Evolutionary conservation across 2,113 vertebrate genomes (phyloP).

Genomic region (Eptatretus burgeri): DNA sequence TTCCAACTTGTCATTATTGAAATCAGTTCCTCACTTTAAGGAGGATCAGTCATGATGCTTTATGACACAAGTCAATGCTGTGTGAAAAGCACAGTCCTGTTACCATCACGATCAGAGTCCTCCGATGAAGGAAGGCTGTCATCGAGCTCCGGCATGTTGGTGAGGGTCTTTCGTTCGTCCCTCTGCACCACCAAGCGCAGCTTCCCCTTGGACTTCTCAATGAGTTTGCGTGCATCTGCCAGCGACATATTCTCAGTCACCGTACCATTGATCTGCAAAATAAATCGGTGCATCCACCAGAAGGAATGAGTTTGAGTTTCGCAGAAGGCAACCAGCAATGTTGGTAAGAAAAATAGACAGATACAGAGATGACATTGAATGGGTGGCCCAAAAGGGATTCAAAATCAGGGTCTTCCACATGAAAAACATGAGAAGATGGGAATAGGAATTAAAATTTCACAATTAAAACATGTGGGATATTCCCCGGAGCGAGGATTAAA

Average conservation of each 20-base stretch:
- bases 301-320: conserved; percentile 3
- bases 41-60: too few relatives aligned
- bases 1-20: too few relatives aligned
- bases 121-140: conserved; percentile 92
- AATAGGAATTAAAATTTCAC: too few relatives aligned
- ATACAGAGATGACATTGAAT: background rate
- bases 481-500: too few relatives aligned
- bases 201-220: conserved; percentile 96
- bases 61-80: too few relatives aligned
- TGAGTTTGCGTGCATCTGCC: conserved; percentile 91
- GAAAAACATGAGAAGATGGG: too few relatives aligned
- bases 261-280: conserved; percentile 70
- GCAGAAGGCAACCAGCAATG: background rate
- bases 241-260: conserved; percentile 97
- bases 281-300: background rate
- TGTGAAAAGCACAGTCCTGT: conserved; percentile 13
- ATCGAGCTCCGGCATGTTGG: conserved; percentile 81
- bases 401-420: too few relatives aligned
- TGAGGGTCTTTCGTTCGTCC: conserved; percentile 62
- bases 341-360: background rate
- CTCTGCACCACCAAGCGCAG: conserved; percentile 96
- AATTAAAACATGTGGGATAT: too few relatives aligned
- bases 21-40: too few relatives aligned
- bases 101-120: conserved; percentile 83
- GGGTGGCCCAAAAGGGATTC: too few relatives aligned